Conservation (phyloP, 23 tunicate genomes). For the Ascidia mentula region DNA sequence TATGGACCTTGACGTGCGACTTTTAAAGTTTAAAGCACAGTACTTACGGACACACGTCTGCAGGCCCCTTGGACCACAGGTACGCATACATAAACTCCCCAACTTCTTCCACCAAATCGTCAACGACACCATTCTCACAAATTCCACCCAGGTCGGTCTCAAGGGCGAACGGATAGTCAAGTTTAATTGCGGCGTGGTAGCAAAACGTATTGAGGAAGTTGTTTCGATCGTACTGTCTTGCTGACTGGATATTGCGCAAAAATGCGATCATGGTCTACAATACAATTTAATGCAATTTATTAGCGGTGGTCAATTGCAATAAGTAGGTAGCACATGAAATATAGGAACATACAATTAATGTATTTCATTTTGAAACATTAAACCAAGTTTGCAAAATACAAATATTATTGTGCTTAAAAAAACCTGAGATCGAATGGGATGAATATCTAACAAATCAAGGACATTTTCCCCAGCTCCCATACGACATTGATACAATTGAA, state of each 20-base stretch:
- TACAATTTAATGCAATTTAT: too few species aligned
- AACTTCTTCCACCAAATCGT: not conserved
- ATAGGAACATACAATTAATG: too few species aligned
- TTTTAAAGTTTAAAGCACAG: too few species aligned
- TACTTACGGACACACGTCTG: not conserved
- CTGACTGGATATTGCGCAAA: not conserved
- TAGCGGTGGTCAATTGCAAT: too few species aligned
- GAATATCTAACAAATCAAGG: too few species aligned
- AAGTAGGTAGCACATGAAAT: too few species aligned
- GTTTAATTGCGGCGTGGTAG: not conserved
- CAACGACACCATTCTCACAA: not conserved
- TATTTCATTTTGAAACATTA: too few species aligned
- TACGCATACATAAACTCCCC: not conserved
- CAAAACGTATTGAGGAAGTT: not conserved
- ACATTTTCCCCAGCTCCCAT: not conserved
- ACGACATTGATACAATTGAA: not conserved
- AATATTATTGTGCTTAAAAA: too few species aligned
- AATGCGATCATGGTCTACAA: not conserved
- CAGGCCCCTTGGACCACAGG: not conserved
- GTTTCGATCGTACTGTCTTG: not conserved
- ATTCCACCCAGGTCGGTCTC: not conserved
- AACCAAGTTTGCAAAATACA: too few species aligned
- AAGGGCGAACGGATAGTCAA: not conserved
- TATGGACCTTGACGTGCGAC: too few species aligned
- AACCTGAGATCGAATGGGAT: too few species aligned